These are phyloP conservation scores for Stenodera caucasica DNA, from an alignment of 2,888 invertebrate species.

Conservation along the genomic window DNA sequence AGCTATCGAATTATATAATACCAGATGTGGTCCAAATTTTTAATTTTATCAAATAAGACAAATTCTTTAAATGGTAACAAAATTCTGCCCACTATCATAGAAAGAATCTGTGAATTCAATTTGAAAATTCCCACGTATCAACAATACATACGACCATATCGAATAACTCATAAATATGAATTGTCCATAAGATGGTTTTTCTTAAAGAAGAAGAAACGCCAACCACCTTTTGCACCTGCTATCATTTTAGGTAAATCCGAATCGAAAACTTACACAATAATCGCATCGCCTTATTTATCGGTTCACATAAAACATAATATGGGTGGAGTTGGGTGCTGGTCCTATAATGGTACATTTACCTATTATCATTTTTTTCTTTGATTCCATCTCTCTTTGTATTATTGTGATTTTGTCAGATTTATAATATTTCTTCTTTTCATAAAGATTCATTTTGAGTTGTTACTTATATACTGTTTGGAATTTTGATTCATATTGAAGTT, in stretches of 20 bases:
- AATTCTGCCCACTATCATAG: too few relatives aligned
- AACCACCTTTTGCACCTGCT: conserved; percentile 1
- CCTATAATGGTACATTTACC: neutral
- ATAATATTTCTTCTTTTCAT: neutral
- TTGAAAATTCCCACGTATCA: neutral
- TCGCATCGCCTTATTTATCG: neutral
- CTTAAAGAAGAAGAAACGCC: neutral
- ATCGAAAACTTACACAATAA: neutral
- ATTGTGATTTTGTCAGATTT: neutral
- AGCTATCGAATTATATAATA: neutral
- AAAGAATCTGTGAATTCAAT: too few relatives aligned
- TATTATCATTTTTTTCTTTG: neutral
- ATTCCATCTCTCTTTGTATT: neutral
- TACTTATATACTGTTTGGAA: conserved; percentile 5
- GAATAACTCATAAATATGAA: neutral
- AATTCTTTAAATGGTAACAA: too few relatives aligned
- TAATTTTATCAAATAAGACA: too few relatives aligned
- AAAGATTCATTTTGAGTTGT: neutral
- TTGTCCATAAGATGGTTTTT: neutral
- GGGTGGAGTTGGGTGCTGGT: neutral
- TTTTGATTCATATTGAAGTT: conserved; percentile 25
- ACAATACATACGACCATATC: neutral
- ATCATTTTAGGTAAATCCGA: neutral
- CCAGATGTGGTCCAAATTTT: neutral
- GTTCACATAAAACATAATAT: neutral